phyloP scores from a whole-genome alignment of 2,113 vertebrate species.

The Nothocercus julius region DNA sequence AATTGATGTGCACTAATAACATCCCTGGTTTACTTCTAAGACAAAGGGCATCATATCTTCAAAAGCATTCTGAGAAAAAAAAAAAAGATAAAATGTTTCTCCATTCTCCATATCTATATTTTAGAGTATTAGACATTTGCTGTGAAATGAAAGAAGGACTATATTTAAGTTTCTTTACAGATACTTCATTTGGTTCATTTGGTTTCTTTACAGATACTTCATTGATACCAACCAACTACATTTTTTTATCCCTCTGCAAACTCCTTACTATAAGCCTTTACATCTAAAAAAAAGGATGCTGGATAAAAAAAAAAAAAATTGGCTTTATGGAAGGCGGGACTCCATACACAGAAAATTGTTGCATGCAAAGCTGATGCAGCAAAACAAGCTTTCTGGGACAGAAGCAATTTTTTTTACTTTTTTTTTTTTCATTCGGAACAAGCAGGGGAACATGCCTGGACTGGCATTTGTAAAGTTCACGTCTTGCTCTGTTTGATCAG shows the following conservation, averaged over 20 bases:
- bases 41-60: neutral
- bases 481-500: neutral
- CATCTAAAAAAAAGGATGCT: neutral
- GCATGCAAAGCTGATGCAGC: neutral
- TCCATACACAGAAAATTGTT: neutral
- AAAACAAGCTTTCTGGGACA: neutral
- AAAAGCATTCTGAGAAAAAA: neutral
- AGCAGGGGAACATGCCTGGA: neutral
- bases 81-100: neutral
- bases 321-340: neutral
- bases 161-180: neutral
- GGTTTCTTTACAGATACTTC: neutral
- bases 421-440: neutral
- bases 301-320: neutral
- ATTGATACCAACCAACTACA: accelerated
- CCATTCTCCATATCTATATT: neutral
- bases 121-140: neutral
- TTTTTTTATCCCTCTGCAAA: neutral
- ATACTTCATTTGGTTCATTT: neutral
- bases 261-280: neutral
- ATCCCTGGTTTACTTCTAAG: neutral
- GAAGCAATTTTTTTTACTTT: neutral
- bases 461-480: neutral
- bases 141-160: neutral
- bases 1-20: neutral